Evolutionary conservation across 2,113 vertebrate genomes (phyloP), one percentile per base, ranked within the genome.

Genomic region (Vimba vimba): DNA sequence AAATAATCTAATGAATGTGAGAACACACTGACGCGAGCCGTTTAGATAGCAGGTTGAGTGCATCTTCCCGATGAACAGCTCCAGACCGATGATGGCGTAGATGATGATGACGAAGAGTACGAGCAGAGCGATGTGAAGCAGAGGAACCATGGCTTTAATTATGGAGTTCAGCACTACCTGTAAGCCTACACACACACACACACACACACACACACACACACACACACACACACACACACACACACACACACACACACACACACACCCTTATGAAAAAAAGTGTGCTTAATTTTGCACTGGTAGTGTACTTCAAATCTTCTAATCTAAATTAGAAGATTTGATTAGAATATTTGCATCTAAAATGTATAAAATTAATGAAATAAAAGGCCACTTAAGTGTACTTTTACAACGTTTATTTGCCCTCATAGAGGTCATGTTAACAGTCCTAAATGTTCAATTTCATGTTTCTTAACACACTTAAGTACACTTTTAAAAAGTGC

Each of bases 41-140:
- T 86, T 76, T 43, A 94, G 6, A 13, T 93, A 95, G 79, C 95
- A 95, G 9, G 93, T 93, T 23, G 94, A 90, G 0, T 95, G 94
- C 95, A 95, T 95, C 92, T 95, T 95, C 86, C 95, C 95, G 7
- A 95, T 95, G 89, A 95, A 95, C 78, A 95, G 95, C 88, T 95
- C 95, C 84, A 95, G 91, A 55, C 95, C 95, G 10, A 95, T 95
- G 89, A 95, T 93, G 91, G 95, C 95, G 6, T 95, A 95, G 91
- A 95, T 95, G 87, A 95, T 95, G 55, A 95, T 95, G 76, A 95
- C 95, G 5, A 95, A 95, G 85, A 95, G 94, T 78, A 95, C 95
- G n/a, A 95, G 93, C 82, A 95, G 91, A 87, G 95, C 95, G 11
- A 95, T 95, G 93, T 95, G 94, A 75, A 95, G 94, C 84, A 95